Evolutionary conservation across 2,888 invertebrate genomes (phyloP).

Genomic region (Drosophila stalkeri): DNA sequence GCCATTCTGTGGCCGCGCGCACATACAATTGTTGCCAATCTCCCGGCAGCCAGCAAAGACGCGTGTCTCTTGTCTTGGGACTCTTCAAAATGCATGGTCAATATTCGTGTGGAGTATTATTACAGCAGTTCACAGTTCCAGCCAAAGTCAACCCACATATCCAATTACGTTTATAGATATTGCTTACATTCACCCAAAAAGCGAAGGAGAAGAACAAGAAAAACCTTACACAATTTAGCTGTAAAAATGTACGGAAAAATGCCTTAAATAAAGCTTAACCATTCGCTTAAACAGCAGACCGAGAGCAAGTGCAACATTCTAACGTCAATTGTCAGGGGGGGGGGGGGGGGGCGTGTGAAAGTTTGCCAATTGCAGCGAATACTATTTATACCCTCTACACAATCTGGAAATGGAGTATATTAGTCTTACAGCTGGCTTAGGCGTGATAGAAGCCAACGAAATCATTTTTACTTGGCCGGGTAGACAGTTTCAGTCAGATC

Average conservation of each 20-base stretch:
- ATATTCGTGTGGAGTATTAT: constrained; percentile 33
- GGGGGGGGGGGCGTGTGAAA: constrained; percentile 14
- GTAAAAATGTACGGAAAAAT: constrained; percentile 62
- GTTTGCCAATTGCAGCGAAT: constrained; percentile 7
- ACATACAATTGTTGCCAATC: constrained; percentile 81
- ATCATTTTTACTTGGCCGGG: rapidly evolving
- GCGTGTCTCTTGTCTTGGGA: constrained; percentile 30
- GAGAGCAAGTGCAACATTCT: constrained; percentile 56
- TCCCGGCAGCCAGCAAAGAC: constrained; percentile 33
- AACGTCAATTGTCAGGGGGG: constrained; percentile 44
- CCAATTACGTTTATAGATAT: constrained; percentile 82
- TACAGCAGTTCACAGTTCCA: constrained; percentile 41
- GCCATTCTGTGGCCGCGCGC: constrained; percentile 77
- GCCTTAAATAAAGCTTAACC: constrained; percentile 65
- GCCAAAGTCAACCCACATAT: constrained; percentile 65
- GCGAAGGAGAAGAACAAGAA: not conserved
- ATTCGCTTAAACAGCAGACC: constrained; percentile 20
- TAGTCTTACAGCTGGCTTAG: not conserved
- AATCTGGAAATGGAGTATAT: not conserved
- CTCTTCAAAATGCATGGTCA: constrained; percentile 39
- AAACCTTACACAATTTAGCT: constrained; percentile 68
- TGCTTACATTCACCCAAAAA: constrained; percentile 63
- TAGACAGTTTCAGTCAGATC: too few species aligned
- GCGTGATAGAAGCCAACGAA: not conserved
- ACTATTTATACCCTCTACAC: not conserved